Base-by-base conservation (phyloP, 2,797 vertebrate species). In the Schizopygopsis pylzovi region DNA sequence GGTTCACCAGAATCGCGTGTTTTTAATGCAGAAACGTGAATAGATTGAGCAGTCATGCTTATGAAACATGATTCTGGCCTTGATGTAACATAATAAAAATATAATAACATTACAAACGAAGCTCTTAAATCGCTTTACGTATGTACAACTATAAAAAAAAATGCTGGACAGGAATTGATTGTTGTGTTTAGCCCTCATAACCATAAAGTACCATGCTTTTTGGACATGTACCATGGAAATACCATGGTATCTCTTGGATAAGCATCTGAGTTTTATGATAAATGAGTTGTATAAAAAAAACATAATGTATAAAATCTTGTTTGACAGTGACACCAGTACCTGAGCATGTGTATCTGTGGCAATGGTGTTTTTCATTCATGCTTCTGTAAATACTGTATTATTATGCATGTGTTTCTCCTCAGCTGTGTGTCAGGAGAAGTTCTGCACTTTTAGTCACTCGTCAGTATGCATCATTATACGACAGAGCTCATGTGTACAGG, bases 401-500 rank as follows among this genome's bases (percentile, higher is more conserved):
- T 15, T 2, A 0, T 61, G 20, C 10, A 1, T 81, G 20, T 89
- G 1, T 80, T 72, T 10, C 85, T 28, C 3, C 82, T n/a, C 79
- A 96, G 96, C 84, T 93, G 4, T 95, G 93, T 92, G 18, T 92
- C 65, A 93, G 91, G 90, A 92, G 93, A 90, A 90, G 92, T 28
- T 80, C 91, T 2, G 92, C 94, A 76, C 90, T 96, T 6, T 73
- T 95, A 0, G 91, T 94, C 76, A 86, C 95, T n/a, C 94, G 94
- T n/a, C 91, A 88, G 25, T 93, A 93, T 22, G 47, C 91, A 52
- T 93, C 94, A 0, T 85, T 93, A 1, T 86, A 93, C 52, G 92
- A 90, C 91, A 92, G 92, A 89, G 90, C 91, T 11, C 83, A 90
- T 68, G 89, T 90, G 10, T 93, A 89, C 92, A 93, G 95, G 88